Evolutionary conservation across 1,140 invertebrate species (phyloP).

Genomic region (Diabrotica undecimpunctata): DNA sequence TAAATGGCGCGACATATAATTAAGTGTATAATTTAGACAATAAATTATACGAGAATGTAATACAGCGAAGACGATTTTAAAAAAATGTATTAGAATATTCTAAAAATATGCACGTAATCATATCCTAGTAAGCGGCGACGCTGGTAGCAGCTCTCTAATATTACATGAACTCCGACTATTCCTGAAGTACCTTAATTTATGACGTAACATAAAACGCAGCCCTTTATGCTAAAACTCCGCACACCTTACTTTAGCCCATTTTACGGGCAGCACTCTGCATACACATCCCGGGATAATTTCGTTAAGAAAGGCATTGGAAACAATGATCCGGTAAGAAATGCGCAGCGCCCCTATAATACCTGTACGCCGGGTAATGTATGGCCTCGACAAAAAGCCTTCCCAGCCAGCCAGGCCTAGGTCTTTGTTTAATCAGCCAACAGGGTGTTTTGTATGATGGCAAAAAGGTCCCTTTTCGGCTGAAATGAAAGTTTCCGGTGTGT

Average conservation of each 20-base stretch:
- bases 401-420: constrained; percentile 4
- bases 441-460: constrained; percentile 3
- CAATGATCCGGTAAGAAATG: constrained; percentile 13
- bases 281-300: constrained; percentile 16
- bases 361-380: constrained; percentile 14
- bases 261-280: constrained; percentile 14
- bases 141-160: not conserved
- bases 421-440: constrained; percentile 12
- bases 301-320: constrained; percentile 17
- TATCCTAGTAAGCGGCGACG: not conserved
- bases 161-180: constrained; percentile 5
- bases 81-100: too few species aligned
- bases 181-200: constrained; percentile 8
- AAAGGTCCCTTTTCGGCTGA: constrained; percentile 8
- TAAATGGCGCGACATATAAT: too few species aligned
- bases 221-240: not conserved
- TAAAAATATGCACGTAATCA: too few species aligned
- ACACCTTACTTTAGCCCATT: constrained; percentile 4
- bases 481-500: constrained; percentile 7
- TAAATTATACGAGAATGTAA: too few species aligned
- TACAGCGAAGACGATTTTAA: too few species aligned
- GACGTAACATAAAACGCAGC: constrained; percentile 12
- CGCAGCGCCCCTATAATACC: constrained; percentile 7
- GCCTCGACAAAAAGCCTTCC: constrained; percentile 4
- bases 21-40: too few species aligned